Conservation (phyloP, 2,888 invertebrate genomes). For the Drosophila paracracens region DNA sequence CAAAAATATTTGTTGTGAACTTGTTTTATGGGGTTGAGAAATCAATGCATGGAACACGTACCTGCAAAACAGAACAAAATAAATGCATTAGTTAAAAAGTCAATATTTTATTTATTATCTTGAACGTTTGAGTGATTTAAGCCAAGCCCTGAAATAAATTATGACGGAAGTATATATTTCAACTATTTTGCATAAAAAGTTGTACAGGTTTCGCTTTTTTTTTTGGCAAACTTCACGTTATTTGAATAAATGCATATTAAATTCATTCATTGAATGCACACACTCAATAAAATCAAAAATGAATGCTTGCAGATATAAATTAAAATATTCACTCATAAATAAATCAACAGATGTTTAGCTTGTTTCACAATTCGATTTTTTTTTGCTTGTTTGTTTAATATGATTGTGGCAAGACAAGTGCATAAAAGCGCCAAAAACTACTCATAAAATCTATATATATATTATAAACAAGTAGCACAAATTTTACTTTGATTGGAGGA, state of each 20-base stretch:
- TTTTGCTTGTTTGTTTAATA: constrained; percentile 14
- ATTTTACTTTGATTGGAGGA: neutral
- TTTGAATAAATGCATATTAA: constrained; percentile 34
- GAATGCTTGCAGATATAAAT: neutral
- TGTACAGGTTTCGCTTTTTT: constrained; percentile 6
- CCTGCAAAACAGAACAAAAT: constrained; percentile 51
- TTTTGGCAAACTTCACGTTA: neutral
- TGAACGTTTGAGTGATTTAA: constrained; percentile 6
- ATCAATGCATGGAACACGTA: constrained; percentile 64
- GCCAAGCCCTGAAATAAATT: constrained; percentile 22
- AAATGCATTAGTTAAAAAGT: constrained; percentile 23
- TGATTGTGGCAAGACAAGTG: constrained; percentile 21
- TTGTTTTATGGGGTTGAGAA: constrained; percentile 25
- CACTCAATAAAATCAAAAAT: neutral
- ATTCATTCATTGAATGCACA: constrained; percentile 14
- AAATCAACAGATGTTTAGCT: constrained; percentile 29
- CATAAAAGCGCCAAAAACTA: constrained; percentile 19
- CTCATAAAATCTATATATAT: neutral
- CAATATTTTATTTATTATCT: neutral
- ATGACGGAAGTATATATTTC: constrained; percentile 34
- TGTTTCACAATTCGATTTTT: constrained; percentile 6
- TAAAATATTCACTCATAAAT: neutral
- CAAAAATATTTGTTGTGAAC: constrained; percentile 26
- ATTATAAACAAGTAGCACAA: constrained; percentile 21
- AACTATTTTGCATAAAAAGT: constrained; percentile 22